Evolutionary conservation across 1,140 invertebrate genomes (phyloP), one percentile per base, ranked within the genome.

Genomic region (Chelonus insularis): DNA sequence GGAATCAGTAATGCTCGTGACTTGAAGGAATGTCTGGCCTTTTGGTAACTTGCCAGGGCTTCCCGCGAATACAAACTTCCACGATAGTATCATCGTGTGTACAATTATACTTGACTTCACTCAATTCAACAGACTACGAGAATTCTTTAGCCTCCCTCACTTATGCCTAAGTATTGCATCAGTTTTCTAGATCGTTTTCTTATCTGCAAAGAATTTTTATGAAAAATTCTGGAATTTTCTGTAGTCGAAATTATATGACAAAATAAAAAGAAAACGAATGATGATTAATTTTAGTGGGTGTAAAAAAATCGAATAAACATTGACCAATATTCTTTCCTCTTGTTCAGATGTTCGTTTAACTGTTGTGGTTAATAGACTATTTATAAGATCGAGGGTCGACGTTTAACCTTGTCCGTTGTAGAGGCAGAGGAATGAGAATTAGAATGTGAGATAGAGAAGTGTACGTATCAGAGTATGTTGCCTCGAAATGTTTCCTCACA

Each of bases 341-440:
- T 39, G 2, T 39, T 5, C n/a, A 12, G 11, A 11, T 14, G n/a
- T 5, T 12, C 37, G 4, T n/a, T n/a, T 14, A 39, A 39, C 11
- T n/a, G 37, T 39, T 12, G 1, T 39, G n/a, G n/a, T n/a, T n/a
- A n/a, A n/a, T n/a, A n/a, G 37, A 32, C 54, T 75, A 75, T 75
- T 75, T 72, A 75, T 75, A 75, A 74, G 62, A 65, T 68, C 64
- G 72, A 74, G 71, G 73, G 74, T 73, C 72, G 68, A 14, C 60
- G 63, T n/a, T 74, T 76, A 72, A 75, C 70, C 74, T 76, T 75
- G 73, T 48, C 72, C 73, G 72, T 67, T 68, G 68, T 60, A 63
- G 63, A 67, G 51, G 70, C 65, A 65, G 62, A 66, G 60, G 16
- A 36, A 16, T 20, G 16, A 18, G 16, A 39, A 18, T 18, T 8